A percentile compares a stretch with the other conserved stretches of the same genome.
Conservation (phyloP, 2,888 invertebrate species). For the Aproaerema taeniolella region DNA sequence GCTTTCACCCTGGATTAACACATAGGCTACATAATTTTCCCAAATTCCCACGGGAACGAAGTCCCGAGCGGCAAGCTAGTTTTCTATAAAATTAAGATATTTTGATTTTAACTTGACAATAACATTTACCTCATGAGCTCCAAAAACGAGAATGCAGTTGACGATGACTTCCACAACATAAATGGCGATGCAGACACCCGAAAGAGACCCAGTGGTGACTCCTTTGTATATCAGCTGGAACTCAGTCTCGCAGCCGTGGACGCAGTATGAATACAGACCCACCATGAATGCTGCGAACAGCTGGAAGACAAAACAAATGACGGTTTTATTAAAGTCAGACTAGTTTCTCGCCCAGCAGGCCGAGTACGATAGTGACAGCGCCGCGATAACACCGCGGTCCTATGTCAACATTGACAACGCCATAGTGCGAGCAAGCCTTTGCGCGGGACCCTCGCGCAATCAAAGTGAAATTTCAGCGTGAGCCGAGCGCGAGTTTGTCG, state of each 20-base stretch:
- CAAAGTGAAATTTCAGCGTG: no score
- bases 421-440: not conserved
- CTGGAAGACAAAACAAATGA: slow-evolving; percentile 31
- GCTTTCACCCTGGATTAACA: no score
- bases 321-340: not conserved
- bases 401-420: not conserved
- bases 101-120: no score
- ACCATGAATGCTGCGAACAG: slow-evolving; percentile 48
- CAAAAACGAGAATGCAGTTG: not conserved
- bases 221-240: not conserved
- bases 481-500: no score
- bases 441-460: no score
- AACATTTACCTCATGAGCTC: not conserved
- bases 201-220: not conserved
- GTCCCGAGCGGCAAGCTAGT: no score
- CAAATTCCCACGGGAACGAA: not conserved
- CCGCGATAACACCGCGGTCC: not conserved
- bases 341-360: not conserved
- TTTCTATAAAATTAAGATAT: no score
- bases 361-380: not conserved
- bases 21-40: not conserved
- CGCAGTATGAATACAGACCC: slow-evolving; percentile 42
- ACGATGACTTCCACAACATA: not conserved
- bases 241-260: slow-evolving; percentile 21
- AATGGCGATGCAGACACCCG: not conserved